Conservation (phyloP, 2,113 vertebrate species). For the Vicugna pacos region DNA sequence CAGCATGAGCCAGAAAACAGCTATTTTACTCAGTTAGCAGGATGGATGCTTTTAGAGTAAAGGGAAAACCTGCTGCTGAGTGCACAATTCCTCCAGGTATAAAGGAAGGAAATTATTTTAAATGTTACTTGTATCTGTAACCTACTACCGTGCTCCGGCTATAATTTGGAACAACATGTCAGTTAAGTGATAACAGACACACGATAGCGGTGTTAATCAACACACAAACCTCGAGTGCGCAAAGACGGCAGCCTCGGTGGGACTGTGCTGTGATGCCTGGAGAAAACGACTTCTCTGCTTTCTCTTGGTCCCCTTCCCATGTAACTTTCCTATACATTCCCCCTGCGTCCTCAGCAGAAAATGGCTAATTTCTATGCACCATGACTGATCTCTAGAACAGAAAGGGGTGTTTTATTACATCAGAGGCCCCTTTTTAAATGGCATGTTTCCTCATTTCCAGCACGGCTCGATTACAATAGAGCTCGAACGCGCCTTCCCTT, state of each 20-base stretch:
- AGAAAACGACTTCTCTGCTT: background rate
- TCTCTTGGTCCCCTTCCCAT: background rate
- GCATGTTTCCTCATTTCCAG: constrained; percentile 1
- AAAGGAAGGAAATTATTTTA: constrained; percentile 79
- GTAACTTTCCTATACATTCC: background rate
- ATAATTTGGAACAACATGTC: constrained; percentile 71
- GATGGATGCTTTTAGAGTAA: constrained; percentile 78
- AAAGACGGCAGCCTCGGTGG: background rate
- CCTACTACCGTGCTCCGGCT: constrained; percentile 52
- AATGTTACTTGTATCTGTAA: constrained; percentile 78
- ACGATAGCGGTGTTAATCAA: constrained; percentile 48
- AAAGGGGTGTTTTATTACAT: constrained; percentile 44
- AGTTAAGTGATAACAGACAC: constrained; percentile 73
- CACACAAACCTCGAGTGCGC: background rate
- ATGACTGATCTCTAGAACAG: background rate
- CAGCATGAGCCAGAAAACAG: constrained; percentile 77
- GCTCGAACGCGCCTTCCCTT: background rate
- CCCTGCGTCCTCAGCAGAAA: background rate
- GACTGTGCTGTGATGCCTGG: background rate
- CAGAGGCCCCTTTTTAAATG: constrained; percentile 4
- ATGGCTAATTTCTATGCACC: background rate
- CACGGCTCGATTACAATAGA: background rate
- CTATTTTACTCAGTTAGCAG: constrained; percentile 77
- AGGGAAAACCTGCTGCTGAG: constrained; percentile 75
- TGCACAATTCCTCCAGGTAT: constrained; percentile 73